phyloP scores from a whole-genome alignment of 2,797 vertebrate genomes.

The Dicrostonyx torquatus region DNA sequence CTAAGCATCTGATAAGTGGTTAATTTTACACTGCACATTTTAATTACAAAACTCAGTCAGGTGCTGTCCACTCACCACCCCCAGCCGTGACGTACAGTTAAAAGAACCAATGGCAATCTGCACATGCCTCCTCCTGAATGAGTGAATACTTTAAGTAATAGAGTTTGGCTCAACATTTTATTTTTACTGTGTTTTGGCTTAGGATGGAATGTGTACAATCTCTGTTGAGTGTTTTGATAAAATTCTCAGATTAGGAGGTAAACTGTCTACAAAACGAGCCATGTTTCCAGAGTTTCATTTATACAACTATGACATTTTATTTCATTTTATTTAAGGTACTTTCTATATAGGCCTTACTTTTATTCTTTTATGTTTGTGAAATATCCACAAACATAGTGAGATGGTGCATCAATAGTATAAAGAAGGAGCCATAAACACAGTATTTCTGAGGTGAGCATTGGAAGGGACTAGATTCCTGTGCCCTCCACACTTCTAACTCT shows the following conservation, averaged over 20 bases:
- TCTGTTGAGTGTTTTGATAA: slow-evolving; percentile 62
- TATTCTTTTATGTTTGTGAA: slow-evolving; percentile 58
- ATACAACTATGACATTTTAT: neutral
- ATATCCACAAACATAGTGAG: neutral
- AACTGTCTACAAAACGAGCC: slow-evolving; percentile 45
- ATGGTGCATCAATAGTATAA: neutral
- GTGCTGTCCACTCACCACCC: neutral
- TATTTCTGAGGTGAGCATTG: neutral
- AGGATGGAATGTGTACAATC: slow-evolving; percentile 49
- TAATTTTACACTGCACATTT: neutral
- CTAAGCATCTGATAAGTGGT: neutral
- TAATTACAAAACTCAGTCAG: slow-evolving; percentile 16
- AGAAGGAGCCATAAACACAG: neutral
- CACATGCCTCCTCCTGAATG: neutral
- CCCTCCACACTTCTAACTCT: neutral
- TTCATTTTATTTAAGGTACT: neutral
- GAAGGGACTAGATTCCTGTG: neutral
- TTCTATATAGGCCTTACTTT: neutral
- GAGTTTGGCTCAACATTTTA: slow-evolving; percentile 55
- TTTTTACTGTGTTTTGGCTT: slow-evolving; percentile 66
- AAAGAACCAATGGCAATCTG: slow-evolving; percentile 17
- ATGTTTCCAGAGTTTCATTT: slow-evolving; percentile 30
- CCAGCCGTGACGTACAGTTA: neutral
- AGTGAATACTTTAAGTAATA: slow-evolving; percentile 43
- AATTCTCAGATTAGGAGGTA: slow-evolving; percentile 58